Evolutionary conservation across 2,888 invertebrate species (phyloP).

Genomic region (Nymphalis urticae): DNA sequence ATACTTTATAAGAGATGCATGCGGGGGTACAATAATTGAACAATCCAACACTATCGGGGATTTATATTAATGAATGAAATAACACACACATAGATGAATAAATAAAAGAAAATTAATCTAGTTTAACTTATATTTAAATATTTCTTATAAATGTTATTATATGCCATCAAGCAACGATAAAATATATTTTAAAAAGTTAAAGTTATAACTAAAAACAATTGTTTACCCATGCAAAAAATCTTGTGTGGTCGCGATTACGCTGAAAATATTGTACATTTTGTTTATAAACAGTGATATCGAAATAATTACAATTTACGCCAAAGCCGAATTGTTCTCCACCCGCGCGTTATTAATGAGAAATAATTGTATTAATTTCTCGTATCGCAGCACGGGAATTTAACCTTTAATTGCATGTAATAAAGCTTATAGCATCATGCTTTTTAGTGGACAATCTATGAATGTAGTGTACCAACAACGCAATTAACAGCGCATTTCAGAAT

Average conservation of each 20-base stretch:
- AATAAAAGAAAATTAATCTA: background rate
- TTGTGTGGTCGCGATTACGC: slow-evolving; percentile 6
- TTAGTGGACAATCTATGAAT: slow-evolving; percentile 5
- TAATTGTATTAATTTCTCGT: slow-evolving; percentile 30
- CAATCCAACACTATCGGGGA: no score
- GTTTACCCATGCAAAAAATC: background rate
- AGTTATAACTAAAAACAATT: no score
- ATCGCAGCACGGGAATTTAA: slow-evolving; percentile 18
- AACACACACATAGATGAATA: no score
- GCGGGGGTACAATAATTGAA: no score
- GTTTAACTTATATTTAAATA: background rate
- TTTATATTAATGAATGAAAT: no score
- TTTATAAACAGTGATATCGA: slow-evolving; percentile 18
- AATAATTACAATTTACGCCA: slow-evolving; percentile 34
- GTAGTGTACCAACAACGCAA: slow-evolving; percentile 11
- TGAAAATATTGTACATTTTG: slow-evolving; percentile 19
- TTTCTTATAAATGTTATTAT: background rate
- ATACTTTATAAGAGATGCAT: no score
- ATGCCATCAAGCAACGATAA: background rate
- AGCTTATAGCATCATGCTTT: slow-evolving; percentile 10
- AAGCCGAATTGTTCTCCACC: slow-evolving; percentile 33
- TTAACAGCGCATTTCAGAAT: slow-evolving; percentile 21
- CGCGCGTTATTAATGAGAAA: slow-evolving; percentile 37
- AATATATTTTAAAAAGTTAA: background rate
- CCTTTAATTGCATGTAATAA: slow-evolving; percentile 12